phyloP scores from a whole-genome alignment of 2,888 invertebrate species.

The Orchesella flavescens region DNA sequence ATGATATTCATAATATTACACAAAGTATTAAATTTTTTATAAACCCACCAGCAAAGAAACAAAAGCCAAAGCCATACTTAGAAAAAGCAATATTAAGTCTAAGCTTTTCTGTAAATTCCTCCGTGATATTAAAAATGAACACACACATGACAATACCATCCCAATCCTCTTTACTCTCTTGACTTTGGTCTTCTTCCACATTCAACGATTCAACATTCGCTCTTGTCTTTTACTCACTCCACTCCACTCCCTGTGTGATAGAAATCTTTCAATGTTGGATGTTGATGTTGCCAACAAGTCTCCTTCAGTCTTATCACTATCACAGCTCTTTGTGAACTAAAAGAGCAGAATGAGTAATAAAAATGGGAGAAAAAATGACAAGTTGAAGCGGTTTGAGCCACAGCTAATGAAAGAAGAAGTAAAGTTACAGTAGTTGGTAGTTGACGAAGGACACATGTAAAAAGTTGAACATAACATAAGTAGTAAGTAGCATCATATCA shows the following conservation, averaged over 20 bases:
- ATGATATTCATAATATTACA: too few species aligned
- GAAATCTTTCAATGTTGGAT: not conserved
- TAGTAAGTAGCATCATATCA: not conserved
- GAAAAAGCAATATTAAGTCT: conserved; percentile 14
- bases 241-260: not conserved
- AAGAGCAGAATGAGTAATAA: not conserved
- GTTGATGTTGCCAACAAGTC: conserved; percentile 51
- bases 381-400: not conserved
- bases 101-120: not conserved
- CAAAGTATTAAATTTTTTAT: conserved; percentile 9
- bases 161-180: conserved; percentile 14
- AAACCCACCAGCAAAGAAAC: not conserved
- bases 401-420: conserved; percentile 14
- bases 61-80: not conserved
- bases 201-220: not conserved
- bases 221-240: too few species aligned
- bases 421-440: conserved; percentile 19
- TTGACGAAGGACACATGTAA: conserved; percentile 47
- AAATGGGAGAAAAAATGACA: conserved; percentile 10
- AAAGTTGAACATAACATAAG: not conserved
- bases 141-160: too few species aligned
- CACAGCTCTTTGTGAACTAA: conserved; percentile 25
- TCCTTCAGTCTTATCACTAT: conserved; percentile 48
- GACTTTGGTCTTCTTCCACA: conserved; percentile 1
- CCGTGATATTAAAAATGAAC: too few species aligned